Evolutionary conservation across 2,113 vertebrate genomes (phyloP).

Genomic region (Peucedramus taeniatus): DNA sequence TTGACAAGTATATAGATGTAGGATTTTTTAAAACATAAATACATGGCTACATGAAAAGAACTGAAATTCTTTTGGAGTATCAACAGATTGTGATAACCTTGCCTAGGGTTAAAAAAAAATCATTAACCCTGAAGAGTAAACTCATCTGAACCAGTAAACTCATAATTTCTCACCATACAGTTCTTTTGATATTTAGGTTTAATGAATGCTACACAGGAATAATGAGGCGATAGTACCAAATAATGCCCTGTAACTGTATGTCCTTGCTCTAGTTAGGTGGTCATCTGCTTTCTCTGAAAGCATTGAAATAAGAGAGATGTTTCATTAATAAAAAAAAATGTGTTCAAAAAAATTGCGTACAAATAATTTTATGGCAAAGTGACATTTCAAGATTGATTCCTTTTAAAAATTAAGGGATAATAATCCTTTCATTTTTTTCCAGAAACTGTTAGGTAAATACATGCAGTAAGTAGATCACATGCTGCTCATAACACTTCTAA

Average conservation of each 20-base stretch:
- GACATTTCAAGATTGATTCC: neutral
- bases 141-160: neutral
- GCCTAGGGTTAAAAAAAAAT: neutral
- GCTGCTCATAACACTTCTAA: neutral
- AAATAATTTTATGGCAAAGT: neutral
- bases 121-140: neutral
- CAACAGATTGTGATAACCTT: neutral
- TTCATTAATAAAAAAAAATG: neutral
- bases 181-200: neutral
- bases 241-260: neutral
- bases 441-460: neutral
- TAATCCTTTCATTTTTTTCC: neutral
- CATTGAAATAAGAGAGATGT: neutral
- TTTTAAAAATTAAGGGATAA: neutral
- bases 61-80: neutral
- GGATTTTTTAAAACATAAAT: neutral
- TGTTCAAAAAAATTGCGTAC: rapidly evolving
- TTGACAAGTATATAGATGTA: neutral
- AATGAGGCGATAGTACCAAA: neutral
- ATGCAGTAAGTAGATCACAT: neutral
- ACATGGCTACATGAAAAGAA: neutral
- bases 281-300: neutral
- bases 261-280: neutral
- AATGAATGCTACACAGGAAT: neutral
- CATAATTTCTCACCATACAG: neutral